phyloP scores from a whole-genome alignment of 2,113 vertebrate genomes.

The Ciconia maguari region DNA sequence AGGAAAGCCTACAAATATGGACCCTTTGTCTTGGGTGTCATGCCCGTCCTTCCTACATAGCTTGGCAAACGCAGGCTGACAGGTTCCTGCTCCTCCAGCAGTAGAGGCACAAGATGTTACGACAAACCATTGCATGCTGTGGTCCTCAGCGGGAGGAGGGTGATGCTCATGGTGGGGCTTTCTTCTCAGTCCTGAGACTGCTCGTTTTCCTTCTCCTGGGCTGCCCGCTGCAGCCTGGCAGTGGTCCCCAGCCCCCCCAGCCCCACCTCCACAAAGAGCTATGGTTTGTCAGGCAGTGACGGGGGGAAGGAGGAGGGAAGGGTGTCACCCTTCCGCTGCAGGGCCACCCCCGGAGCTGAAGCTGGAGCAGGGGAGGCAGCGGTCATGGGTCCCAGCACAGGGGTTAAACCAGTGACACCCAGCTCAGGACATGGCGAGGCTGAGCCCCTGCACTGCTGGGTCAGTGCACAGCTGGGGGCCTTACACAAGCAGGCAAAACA shows the following conservation, averaged over 20 bases:
- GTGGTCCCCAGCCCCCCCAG: too few species aligned
- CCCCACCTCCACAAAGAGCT: too few species aligned
- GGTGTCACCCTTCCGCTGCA: background rate
- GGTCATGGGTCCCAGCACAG: accelerated
- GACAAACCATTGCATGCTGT: background rate
- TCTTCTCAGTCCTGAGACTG: background rate
- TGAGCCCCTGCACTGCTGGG: background rate
- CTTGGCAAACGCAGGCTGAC: background rate
- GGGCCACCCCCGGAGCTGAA: background rate
- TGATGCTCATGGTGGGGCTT: accelerated
- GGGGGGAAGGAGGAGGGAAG: too few species aligned
- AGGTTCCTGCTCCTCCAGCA: background rate
- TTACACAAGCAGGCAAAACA: background rate
- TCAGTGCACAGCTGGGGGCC: accelerated
- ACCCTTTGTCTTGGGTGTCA: background rate
- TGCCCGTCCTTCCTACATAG: accelerated
- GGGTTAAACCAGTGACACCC: background rate
- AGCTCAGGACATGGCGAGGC: accelerated
- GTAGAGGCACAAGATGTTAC: background rate
- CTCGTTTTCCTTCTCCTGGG: background rate
- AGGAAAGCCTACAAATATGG: background rate
- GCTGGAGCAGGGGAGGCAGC: background rate
- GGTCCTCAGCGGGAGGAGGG: background rate
- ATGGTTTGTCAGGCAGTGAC: background rate
- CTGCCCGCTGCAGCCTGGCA: background rate